Conservation (phyloP, 2,797 vertebrate species). For the Catamblyrhynchus diadema region DNA sequence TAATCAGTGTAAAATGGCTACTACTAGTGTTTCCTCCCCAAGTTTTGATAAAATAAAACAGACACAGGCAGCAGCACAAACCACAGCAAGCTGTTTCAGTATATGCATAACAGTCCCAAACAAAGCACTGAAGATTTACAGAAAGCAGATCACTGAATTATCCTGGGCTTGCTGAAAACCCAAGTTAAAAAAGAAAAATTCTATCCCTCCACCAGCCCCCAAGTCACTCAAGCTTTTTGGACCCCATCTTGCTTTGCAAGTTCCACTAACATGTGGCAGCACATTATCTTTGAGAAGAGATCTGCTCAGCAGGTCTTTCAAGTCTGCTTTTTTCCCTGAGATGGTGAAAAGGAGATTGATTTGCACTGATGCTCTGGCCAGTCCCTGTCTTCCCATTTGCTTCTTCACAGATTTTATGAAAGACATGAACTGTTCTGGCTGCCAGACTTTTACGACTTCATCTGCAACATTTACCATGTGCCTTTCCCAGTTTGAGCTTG, state of each 20-base stretch:
- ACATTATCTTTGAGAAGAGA: background rate
- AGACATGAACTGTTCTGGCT: constrained; percentile 32
- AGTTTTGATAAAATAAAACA: background rate
- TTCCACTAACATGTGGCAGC: background rate
- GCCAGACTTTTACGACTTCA: constrained; percentile 70
- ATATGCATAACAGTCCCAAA: background rate
- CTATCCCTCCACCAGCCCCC: background rate
- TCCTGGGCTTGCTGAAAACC: background rate
- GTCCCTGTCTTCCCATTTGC: constrained; percentile 60
- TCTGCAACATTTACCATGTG: constrained; percentile 42
- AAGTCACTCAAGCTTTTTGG: background rate
- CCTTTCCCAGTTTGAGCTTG: constrained; percentile 54
- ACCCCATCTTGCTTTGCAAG: background rate
- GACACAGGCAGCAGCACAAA: background rate
- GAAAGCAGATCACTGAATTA: background rate
- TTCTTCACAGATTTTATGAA: constrained; percentile 66
- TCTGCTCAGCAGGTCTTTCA: background rate
- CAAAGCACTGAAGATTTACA: background rate
- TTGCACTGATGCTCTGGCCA: background rate
- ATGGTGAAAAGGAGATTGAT: constrained; percentile 35
- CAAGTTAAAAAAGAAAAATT: background rate
- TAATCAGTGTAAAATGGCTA: background rate
- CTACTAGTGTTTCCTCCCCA: background rate
- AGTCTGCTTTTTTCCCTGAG: background rate
- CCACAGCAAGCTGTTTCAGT: background rate